Base-by-base conservation (phyloP, 2,888 invertebrate species). In the Siphlonurus alternatus region DNA sequence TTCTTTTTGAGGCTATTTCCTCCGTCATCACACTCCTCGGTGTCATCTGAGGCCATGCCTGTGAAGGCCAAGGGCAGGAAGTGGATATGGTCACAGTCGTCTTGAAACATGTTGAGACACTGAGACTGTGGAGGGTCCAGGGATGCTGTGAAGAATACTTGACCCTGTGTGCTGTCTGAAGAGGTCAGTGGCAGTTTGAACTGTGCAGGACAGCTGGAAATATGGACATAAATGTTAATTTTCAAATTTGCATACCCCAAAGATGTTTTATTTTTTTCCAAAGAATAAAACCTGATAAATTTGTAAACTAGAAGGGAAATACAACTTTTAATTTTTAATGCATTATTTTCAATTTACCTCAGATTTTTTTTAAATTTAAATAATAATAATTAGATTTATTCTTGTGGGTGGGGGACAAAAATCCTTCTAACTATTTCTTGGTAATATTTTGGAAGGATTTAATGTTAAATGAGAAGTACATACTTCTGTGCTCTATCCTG, bases 401-500 rank as follows among this genome's bases (percentile, higher is more conserved):
- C n/a, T n/a, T n/a, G n/a, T n/a, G n/a, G n/a, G n/a, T n/a, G n/a
- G n/a, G n/a, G n/a, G n/a, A n/a, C n/a, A n/a, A n/a, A n/a, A n/a
- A n/a, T n/a, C n/a, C n/a, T n/a, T n/a, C n/a, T n/a, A n/a, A 51
- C 10, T 15, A 51, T 10, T 51, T 51, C n/a, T 51, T n/a, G 10
- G n/a, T 51, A 15, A 51, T n/a, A 51, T 15, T 15, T 10, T 51
- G 53, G n/a, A 51, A 10, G n/a, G 10, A n/a, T 51, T 51, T 51
- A 51, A 51, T 51, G 10, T 51, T 51, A n/a, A 10, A 51, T 15
- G 18, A 5, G 20, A n/a, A 23, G 23, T 23, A 59, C 65, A 67
- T 66, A 69, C 70, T 67, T 68, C 60, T 64, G 66, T 51, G 67
- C 66, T 62, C 68, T 72, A 66, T 76, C 75, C 65, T 74, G 69